Base-by-base conservation (phyloP, 1,140 invertebrate genomes). In the Formica exsecta region DNA sequence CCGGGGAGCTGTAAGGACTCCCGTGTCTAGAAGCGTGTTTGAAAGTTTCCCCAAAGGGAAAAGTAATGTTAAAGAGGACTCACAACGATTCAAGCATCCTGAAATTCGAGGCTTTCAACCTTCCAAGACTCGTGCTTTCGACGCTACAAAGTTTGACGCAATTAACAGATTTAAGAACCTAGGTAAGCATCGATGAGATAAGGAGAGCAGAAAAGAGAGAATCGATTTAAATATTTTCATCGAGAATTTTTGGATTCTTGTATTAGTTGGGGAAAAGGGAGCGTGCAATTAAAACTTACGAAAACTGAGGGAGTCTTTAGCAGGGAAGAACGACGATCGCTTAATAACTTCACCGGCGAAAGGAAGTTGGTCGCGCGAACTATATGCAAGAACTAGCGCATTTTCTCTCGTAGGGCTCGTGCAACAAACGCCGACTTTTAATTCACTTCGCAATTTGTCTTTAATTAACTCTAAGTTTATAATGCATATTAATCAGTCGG, bases 391-490 rank as follows among this genome's bases (percentile, higher is more conserved):
- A 38, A 38, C 76, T 8, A 25, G 36, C 25, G 11, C 44, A 32
- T 59, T 65, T 22, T 44, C 38, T 36, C 38, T 81, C 51, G 16
- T 59, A 59, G 36, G 66, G 19, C 36, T 73, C 66, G 66, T 57
- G 57, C 79, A 44, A 57, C 66, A 74, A 83, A 83, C 79, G 79
- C 36, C 54, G 79, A 83, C 79, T 83, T 83, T 83, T 83, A 83
- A 83, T 74, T 83, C 68, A 83, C 79, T 83, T 83, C 79, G 68
- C 68, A 83, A 83, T 83, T 83, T 83, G 57, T 74, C 79, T 83
- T 83, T 83, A 83, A 83, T 83, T 74, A 83, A 83, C 79, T 83
- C 54, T 36, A 73, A 83, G 54, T 83, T 83, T 29, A 68, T 74
- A 83, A 83, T 83, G 79, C 79, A 83, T 83, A 83, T 74, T 83